These are phyloP conservation scores for Lepidochitona cinerea DNA, from an alignment of 2,888 invertebrate genomes.

Conservation along the genomic window DNA sequence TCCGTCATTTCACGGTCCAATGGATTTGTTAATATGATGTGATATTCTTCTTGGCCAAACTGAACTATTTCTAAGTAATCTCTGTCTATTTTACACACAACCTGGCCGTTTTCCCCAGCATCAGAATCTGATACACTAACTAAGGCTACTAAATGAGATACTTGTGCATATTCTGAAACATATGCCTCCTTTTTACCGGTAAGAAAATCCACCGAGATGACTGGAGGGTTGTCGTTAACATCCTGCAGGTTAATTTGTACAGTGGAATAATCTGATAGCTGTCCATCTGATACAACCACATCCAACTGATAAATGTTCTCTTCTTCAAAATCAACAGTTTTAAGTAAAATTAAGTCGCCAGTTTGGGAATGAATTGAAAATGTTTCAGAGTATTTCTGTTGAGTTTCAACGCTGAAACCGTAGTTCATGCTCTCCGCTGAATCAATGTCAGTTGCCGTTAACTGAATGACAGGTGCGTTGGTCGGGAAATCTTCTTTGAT, in stretches of 20 bases:
- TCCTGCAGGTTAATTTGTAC: conserved; percentile 72
- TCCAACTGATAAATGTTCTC: no score
- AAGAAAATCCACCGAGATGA: conserved; percentile 86
- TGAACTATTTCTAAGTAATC: conserved; percentile 9
- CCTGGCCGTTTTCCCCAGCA: conserved; percentile 46
- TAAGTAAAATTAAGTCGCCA: not conserved
- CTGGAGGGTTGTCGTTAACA: conserved; percentile 90
- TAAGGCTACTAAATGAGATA: conserved; percentile 93
- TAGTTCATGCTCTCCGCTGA: not conserved
- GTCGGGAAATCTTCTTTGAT: not conserved
- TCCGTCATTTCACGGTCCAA: conserved; percentile 16
- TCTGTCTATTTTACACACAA: conserved; percentile 23
- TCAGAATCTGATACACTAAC: conserved; percentile 79
- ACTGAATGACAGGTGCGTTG: not conserved
- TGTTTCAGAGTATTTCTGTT: not conserved
- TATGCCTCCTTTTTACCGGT: conserved; percentile 82
- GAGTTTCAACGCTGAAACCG: not conserved
- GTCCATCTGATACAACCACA: no score
- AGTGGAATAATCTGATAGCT: no score
- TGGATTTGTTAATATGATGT: conserved; percentile 1
- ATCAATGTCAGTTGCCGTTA: not conserved
- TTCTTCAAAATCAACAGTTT: not conserved
- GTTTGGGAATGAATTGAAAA: not conserved
- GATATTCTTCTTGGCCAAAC: conserved; percentile 9
- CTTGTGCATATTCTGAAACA: conserved; percentile 78